phyloP scores from a whole-genome alignment of 2,797 vertebrate species.

The Coracias cyanogaster region DNA sequence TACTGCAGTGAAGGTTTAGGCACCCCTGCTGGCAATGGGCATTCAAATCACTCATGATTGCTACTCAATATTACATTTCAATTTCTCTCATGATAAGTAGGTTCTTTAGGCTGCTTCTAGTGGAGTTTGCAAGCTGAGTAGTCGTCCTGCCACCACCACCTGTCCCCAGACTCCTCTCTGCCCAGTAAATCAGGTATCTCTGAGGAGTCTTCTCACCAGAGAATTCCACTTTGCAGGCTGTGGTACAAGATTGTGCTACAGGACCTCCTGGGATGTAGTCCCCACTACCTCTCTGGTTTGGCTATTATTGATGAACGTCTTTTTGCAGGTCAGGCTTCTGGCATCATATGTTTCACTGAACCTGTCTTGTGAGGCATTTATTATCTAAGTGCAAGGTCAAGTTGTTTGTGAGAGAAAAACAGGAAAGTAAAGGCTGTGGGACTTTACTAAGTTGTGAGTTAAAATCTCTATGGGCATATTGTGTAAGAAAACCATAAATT shows the following conservation, averaged over 20 bases:
- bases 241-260: background rate
- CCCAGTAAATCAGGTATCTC: background rate
- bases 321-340: background rate
- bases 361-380: background rate
- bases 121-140: background rate
- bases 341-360: background rate
- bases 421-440: background rate
- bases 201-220: background rate
- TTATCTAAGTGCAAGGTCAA: background rate
- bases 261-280: background rate
- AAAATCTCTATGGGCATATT: background rate
- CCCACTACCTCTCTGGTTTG: background rate
- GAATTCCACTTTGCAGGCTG: background rate
- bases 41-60: background rate
- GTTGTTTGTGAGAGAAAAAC: background rate
- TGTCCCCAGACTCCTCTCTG: background rate
- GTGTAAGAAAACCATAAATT: background rate
- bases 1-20: background rate
- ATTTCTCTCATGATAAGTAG: background rate
- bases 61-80: accelerated
- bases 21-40: background rate
- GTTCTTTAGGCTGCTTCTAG: background rate
- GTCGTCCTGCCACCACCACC: background rate
- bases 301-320: background rate
- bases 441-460: background rate